Evolutionary conservation across 2,113 vertebrate species (phyloP), one percentile per base, ranked within the genome.

Genomic region (Lynx canadensis): DNA sequence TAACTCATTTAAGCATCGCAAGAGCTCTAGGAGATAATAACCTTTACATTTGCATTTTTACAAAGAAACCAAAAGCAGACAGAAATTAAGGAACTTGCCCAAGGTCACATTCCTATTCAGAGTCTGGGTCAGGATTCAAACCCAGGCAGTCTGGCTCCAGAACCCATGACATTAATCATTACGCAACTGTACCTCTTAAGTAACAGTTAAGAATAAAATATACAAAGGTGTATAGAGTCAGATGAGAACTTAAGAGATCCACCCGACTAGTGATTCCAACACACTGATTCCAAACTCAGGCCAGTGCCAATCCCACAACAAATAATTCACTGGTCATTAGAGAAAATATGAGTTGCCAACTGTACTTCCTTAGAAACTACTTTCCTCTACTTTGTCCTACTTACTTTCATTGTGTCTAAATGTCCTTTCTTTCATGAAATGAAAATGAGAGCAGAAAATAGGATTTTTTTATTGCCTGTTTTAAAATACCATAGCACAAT

Each of bases 61-160:
- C 38, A 45, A 97, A 78, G 36, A 87, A 91, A 91, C 55, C 15
- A 89, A 89, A 89, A 83, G 29, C 69, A 91, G 8, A 94, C 48
- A 94, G 69, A 95, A 94, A 94, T n/a, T 74, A 92, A 89, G 38
- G 36, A 68, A 80, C 29, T 55, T 92, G 7, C 41, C 19, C 16
- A 60, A 91, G 55, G 12, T 84, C 14, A 94, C 11, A 31, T 7
- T 69, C 36, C 57, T 65, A 33, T 76, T 31, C 81, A 85, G 15
- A 92, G 13, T 50, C 25, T 63, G 14, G 57, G 27, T 74, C 65
- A 73, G 80, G 8, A 66, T 16, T 95, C 21, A 93, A 65, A 88
- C 10, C 8, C 18, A 82, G n/a, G 25, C 16, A 63, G 29, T 41
- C 31, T 33, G n/a, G 52, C 8, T 87, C 85, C n/a, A 76, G 31